Base-by-base conservation (phyloP, 2,888 invertebrate species). In the Epirrhoe alternata region DNA sequence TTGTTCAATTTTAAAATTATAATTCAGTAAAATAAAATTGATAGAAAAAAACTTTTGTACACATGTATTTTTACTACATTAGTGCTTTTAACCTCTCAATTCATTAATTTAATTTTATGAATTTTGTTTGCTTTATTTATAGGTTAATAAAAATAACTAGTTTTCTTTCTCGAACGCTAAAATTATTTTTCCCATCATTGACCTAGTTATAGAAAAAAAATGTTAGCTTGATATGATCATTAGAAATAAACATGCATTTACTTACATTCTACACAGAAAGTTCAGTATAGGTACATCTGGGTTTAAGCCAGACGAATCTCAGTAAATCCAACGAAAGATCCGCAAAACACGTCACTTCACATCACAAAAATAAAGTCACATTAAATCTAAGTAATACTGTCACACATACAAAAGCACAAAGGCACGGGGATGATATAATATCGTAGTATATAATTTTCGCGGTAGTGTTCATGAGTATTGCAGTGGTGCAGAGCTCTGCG, bases 241-340 rank as follows among this genome's bases (percentile, higher is more conserved):
- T 7, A 38, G 10, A 12, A 42, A 42, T 42, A 12, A 16, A 62
- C 14, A 52, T 45, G 50, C 31, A 68, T 58, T 59, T 30, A 81
- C 86, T 86, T 79, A 86, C 87, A 86, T 86, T 79, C 49, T 61
- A 61, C 61, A 50, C 56, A 16, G 51, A 56, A 55, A 12, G 12
- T 42, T 42, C 64, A 64, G 59, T 57, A 75, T 72, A n/a, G n/a
- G n/a, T n/a, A 24, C 24, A 77, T 76, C 73, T 79, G 74, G 73
- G 76, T 78, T 81, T 74, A 71, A 70, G 68, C 78, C 83, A 84
- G 85, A 81, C 81, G 76, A 80, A 82, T 81, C 79, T 82, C 78
- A 82, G 78, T 83, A 78, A 82, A 81, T 83, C 83, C 82, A 83
- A 75, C 69, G 73, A 81, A 84, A 78, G 74, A 77, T 77, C 75